Evolutionary conservation across 2,888 invertebrate species (phyloP), one percentile per base, ranked within the genome.

Genomic region (Patella depressa): DNA sequence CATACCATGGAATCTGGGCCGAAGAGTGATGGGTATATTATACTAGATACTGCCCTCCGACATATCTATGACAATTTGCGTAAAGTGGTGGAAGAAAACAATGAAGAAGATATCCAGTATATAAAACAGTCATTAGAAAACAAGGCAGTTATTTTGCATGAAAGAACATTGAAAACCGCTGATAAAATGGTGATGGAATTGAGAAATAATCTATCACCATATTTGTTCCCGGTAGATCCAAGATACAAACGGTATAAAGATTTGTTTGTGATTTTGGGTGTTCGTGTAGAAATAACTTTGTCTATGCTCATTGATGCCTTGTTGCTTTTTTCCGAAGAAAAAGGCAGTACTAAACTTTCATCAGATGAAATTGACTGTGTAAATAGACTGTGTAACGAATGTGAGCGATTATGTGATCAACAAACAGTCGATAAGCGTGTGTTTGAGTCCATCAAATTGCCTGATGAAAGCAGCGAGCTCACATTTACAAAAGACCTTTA

Each of bases 401-500:
- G 45, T 45, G 45, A 45, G 5, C 45, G 45, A 9, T 45, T 45
- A 9, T 45, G 45, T 45, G 45, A 9, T 9, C 45, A 45, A 45
- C 45, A 45, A 45, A 9, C 45, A 9, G 45, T 45, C 45, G 45
- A 45, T 45, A 45, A 45, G 45, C 5, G 45, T 45, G 9, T 45
- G 45, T 45, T 45, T 45, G 45, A 45, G 45, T 45, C 9, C 45
- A 34, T 80, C n/a, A 71, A 73, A 11, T 73, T 80, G 15, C 80
- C 80, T 54, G 77, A 80, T 17, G 15, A 19, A 4, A 17, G 74
- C 11, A 75, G 75, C 5, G 17, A 34, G 29, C 53, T 80, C 29
- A 75, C 73, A 7, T 75, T 59, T 14, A 73, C 80, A 11, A 71
- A 74, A 45, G 29, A 77, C 15, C 83, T 88, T 7, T 86, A 85